A percentile compares a stretch with the other conserved stretches of the same genome.
Conservation (phyloP, 2,888 invertebrate genomes). For the Nesidiocoris tenuis region DNA sequence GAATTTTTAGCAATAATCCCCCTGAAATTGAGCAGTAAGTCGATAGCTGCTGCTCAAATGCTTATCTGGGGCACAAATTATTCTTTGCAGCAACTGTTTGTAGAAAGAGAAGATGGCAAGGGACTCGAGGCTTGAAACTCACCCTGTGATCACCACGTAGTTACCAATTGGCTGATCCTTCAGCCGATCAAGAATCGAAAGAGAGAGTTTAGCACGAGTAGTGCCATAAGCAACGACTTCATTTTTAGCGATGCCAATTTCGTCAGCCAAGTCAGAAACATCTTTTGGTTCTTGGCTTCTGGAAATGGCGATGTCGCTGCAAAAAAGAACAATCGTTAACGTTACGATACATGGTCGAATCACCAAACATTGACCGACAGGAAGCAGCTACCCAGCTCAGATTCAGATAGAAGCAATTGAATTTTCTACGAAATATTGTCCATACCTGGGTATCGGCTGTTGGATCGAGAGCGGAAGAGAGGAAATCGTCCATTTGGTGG, state of each 20-base stretch:
- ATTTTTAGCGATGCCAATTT: slow-evolving; percentile 75
- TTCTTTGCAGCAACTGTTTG: no score
- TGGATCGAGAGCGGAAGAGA: slow-evolving; percentile 65
- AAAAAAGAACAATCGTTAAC: no score
- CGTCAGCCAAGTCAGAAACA: slow-evolving; percentile 71
- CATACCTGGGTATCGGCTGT: slow-evolving; percentile 84
- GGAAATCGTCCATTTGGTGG: slow-evolving; percentile 69
- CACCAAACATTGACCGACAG: no score
- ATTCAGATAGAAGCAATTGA: no score
- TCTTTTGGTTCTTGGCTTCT: slow-evolving; percentile 84
- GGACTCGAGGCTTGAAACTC: no score
- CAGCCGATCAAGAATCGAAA: slow-evolving; percentile 76
- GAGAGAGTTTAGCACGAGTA: slow-evolving; percentile 90
- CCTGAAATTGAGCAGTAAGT: no score
- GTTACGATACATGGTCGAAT: no score
- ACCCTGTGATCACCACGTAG: slow-evolving; percentile 95
- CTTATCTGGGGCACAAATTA: no score
- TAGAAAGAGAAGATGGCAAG: no score
- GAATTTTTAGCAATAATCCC: no score
- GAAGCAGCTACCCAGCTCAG: no score
- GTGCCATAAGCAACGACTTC: slow-evolving; percentile 90
- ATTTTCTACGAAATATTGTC: slow-evolving; percentile 3
- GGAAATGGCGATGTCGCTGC: slow-evolving; percentile 86
- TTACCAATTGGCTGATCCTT: slow-evolving; percentile 71
- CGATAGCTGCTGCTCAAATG: no score